Conservation (phyloP, 2,888 invertebrate species). For the Protodeltote pygarga region DNA sequence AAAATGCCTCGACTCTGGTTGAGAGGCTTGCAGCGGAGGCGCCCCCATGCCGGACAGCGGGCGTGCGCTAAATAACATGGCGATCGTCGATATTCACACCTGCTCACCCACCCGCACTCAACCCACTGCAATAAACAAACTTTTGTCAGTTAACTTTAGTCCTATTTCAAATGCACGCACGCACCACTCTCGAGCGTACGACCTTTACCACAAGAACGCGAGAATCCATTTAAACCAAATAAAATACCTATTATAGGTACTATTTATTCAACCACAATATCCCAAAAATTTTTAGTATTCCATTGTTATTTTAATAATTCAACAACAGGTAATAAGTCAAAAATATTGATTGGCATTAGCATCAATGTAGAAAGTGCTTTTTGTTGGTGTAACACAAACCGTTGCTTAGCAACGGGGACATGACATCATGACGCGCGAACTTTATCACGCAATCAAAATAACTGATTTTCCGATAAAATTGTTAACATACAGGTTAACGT, state of each 20-base stretch:
- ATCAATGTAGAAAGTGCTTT: background rate
- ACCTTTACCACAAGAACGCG: conserved; percentile 1
- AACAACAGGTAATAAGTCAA: conserved; percentile 1
- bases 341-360: conserved; percentile 1
- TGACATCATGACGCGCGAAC: conserved; percentile 17
- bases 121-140: conserved; percentile 16
- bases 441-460: conserved; percentile 15
- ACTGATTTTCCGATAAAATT: conserved; percentile 4
- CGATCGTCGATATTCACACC: conserved; percentile 33
- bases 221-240: conserved; percentile 2
- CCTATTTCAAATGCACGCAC: background rate
- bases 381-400: conserved; percentile 16
- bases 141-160: conserved; percentile 32
- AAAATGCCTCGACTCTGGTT: conserved; percentile 61
- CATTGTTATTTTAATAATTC: background rate
- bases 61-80: conserved; percentile 63
- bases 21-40: conserved; percentile 54
- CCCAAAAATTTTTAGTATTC: background rate
- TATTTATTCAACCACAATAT: background rate
- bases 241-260: too few species aligned
- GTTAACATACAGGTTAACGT: background rate
- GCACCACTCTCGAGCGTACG: conserved; percentile 10
- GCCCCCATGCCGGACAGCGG: conserved; percentile 64
- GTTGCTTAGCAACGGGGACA: conserved; percentile 34
- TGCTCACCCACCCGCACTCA: conserved; percentile 21